Evolutionary conservation across 2,113 vertebrate species (phyloP), one percentile per base, ranked within the genome.

Genomic region (Nothocercus nigrocapillus): DNA sequence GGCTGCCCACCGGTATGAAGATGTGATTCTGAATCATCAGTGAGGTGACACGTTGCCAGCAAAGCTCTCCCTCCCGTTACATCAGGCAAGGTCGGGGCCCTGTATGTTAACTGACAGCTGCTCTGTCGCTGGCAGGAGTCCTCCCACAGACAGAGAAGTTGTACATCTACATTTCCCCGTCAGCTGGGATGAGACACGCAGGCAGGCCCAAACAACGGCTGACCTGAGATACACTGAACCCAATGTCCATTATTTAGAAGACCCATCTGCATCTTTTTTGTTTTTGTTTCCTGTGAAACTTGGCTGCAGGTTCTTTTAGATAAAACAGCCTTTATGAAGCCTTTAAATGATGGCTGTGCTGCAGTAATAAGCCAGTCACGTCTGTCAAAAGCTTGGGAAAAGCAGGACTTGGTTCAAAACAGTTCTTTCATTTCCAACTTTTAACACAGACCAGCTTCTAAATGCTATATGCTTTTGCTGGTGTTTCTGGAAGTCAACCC

Each of bases 401-500:
- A 53, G 36, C 9, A 75, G 80, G 78, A 78, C 79, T 94, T 42
- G 2, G 58, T 93, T 94, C 91, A 82, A 89, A 96, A 97, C 84
- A 81, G 62, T 89, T 54, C 38, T 85, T 94, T 67, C 58, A 92
- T 96, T 88, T 82, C 89, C 73, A 91, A 89, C 36, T 97, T 96
- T 74, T 90, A 94, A 96, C 77, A 88, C 90, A 86, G 62, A 89
- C 56, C 82, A 88, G 94, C 88, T 82, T 95, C 32, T 95, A 96
- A 96, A 95, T 83, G 59, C 28, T 49, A 51, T 95, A 88, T 70
- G 27, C 73, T 76, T 89, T 69, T 93, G 51, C 58, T 80, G 72
- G 66, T 87, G 73, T 93, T 90, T 91, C 87, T 97, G 73, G 58
- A 97, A 97, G 90, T 73, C 54, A 94, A 85, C 66, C 6, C 95